A percentile compares a stretch with the other conserved stretches of the same genome.
Evolutionary conservation across 2,888 invertebrate genomes (phyloP).

Genomic region (Congeria kusceri): DNA sequence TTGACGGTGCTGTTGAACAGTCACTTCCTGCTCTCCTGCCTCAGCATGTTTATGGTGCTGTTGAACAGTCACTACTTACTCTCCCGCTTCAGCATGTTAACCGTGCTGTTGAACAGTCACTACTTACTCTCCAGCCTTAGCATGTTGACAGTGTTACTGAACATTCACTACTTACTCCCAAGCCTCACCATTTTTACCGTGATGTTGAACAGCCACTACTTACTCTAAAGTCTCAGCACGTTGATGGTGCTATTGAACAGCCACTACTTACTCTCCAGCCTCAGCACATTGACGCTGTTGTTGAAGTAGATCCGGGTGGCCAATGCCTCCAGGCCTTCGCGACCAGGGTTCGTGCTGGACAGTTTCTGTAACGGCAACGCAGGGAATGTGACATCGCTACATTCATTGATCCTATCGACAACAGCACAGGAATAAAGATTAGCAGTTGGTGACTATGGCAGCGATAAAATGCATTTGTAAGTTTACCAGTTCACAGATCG

Average conservation of each 20-base stretch:
- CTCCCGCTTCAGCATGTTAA: too few relatives aligned
- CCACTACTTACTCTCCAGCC: constrained; percentile 69
- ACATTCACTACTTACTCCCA: too few relatives aligned
- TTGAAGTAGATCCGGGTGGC: constrained; percentile 65
- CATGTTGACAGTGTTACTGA: constrained; percentile 60
- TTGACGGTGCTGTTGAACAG: constrained; percentile 62
- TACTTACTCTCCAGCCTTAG: constrained; percentile 70
- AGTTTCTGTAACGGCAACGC: constrained; percentile 64
- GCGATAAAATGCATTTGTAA: too few relatives aligned
- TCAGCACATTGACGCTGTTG: constrained; percentile 56
- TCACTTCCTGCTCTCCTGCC: too few relatives aligned
- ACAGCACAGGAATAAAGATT: too few relatives aligned
- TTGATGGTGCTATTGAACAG: constrained; percentile 62
- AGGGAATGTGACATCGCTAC: too few relatives aligned
- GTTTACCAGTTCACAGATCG: constrained; percentile 74
- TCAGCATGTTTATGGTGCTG: too few relatives aligned
- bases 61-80: too few relatives aligned
- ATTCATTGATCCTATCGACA: too few relatives aligned
- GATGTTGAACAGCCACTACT: constrained; percentile 66
- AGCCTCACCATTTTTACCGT: constrained; percentile 60
- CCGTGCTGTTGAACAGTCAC: too few relatives aligned
- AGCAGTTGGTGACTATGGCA: too few relatives aligned
- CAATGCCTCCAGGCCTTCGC: constrained; percentile 67
- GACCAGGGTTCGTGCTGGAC: constrained; percentile 70
- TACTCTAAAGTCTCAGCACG: constrained; percentile 68